phyloP scores from a whole-genome alignment of 2,888 invertebrate species.

The Spilosoma lubricipeda region DNA sequence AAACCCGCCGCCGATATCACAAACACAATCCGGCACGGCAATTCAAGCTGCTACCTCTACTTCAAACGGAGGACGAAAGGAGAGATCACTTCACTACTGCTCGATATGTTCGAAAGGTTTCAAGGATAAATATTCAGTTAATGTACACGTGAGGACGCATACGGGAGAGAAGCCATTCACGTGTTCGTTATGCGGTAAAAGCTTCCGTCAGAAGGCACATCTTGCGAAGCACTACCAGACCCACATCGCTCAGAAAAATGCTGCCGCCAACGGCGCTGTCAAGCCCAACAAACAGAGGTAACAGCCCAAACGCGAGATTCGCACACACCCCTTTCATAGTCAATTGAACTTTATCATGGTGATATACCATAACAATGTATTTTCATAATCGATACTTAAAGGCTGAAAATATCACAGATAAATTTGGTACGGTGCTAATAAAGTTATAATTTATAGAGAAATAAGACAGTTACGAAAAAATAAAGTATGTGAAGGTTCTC shows the following conservation, averaged over 20 bases:
- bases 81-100: conserved; percentile 95
- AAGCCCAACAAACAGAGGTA: conserved; percentile 86
- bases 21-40: conserved; percentile 71
- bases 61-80: conserved; percentile 92
- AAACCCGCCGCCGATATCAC: conserved; percentile 78
- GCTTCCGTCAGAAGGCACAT: conserved; percentile 96
- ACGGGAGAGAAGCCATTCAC: conserved; percentile 99
- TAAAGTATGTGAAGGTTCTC: conserved; percentile 68
- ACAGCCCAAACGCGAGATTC: conserved; percentile 61
- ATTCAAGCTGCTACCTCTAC: conserved; percentile 87
- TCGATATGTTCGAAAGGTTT: conserved; percentile 97
- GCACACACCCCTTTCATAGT: conserved; percentile 65
- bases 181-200: conserved; percentile 97
- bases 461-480: conserved; percentile 73
- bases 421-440: conserved; percentile 85
- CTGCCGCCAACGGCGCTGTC: conserved; percentile 88
- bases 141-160: conserved; percentile 98
- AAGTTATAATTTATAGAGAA: conserved; percentile 75
- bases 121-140: conserved; percentile 98
- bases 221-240: conserved; percentile 97
- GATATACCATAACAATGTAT: conserved; percentile 69
- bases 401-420: conserved; percentile 84
- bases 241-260: conserved; percentile 94
- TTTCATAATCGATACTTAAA: conserved; percentile 76
- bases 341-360: conserved; percentile 80